These are phyloP conservation scores for Cantharis flavilabris DNA, from an alignment of 2,888 invertebrate genomes.

Conservation along the genomic window DNA sequence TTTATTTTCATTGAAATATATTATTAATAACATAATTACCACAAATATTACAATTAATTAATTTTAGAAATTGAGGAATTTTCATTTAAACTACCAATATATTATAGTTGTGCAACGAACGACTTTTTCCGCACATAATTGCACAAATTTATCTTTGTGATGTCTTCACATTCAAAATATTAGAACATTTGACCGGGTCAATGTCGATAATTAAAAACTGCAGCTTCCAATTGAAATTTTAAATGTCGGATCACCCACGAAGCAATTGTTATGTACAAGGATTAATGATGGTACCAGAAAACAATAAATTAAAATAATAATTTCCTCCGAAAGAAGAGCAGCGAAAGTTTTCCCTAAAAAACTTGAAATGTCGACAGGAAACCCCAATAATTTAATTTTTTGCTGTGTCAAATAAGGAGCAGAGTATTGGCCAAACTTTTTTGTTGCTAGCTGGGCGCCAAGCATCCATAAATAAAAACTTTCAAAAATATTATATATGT, in stretches of 20 bases:
- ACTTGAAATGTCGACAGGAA: neutral
- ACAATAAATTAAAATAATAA: neutral
- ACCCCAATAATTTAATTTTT: neutral
- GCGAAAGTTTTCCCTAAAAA: neutral
- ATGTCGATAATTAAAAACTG: neutral
- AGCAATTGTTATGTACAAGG: neutral
- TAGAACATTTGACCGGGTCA: neutral
- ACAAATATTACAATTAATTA: no score
- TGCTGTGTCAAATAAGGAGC: neutral
- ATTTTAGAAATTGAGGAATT: no score
- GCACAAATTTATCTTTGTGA: no score
- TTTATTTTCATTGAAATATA: no score
- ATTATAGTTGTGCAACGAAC: no score
- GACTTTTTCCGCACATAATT: no score
- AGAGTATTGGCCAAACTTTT: neutral
- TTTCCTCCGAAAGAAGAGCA: neutral
- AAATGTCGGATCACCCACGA: neutral
- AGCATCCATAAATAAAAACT: neutral
- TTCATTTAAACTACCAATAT: no score
- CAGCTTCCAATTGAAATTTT: neutral
- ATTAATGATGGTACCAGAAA: neutral
- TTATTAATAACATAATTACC: no score
- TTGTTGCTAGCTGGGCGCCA: neutral
- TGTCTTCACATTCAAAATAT: neutral
- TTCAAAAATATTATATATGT: neutral